Percentiles rank a stretch among this genome's conserved stretches.
Conservation (phyloP, 2,797 vertebrate species). For the Lepus oiostolus region DNA sequence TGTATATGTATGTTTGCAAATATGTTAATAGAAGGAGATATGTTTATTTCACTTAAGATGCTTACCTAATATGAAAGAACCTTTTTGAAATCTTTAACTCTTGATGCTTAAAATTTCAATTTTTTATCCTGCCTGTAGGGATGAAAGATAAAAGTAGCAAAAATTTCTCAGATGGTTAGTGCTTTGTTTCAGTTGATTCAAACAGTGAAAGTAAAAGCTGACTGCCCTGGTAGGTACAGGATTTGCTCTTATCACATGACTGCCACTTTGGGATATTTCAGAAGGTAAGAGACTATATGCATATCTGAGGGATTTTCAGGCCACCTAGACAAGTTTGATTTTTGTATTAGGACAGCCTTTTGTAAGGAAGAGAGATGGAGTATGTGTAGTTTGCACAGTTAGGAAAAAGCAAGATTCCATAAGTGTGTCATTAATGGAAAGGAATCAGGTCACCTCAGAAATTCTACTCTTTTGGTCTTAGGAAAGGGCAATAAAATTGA, state of each 20-base stretch:
- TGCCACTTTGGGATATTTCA: neutral
- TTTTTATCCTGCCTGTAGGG: constrained; percentile 1
- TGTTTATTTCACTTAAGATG: neutral
- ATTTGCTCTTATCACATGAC: constrained; percentile 19
- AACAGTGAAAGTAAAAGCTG: constrained; percentile 22
- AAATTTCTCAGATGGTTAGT: neutral
- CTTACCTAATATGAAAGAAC: neutral
- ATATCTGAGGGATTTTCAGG: neutral
- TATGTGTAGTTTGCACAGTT: neutral
- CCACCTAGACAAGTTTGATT: neutral
- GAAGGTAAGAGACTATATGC: neutral
- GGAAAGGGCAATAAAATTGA: neutral
- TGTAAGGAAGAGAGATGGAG: constrained; percentile 13
- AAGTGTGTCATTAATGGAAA: constrained; percentile 10
- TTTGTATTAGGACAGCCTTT: constrained; percentile 32
- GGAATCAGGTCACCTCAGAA: constrained; percentile 12
- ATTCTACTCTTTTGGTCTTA: constrained; percentile 40
- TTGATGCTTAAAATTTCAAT: neutral
- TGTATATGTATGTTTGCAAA: constrained; percentile 11
- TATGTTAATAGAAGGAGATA: neutral
- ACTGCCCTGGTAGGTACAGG: neutral
- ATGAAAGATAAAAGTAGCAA: constrained; percentile 7
- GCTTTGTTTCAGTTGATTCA: neutral
- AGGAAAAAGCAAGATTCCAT: constrained; percentile 16
- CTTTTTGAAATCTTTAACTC: constrained; percentile 30